phyloP scores from a whole-genome alignment of 2,797 vertebrate species.

The Microctenopoma lineatum region DNA sequence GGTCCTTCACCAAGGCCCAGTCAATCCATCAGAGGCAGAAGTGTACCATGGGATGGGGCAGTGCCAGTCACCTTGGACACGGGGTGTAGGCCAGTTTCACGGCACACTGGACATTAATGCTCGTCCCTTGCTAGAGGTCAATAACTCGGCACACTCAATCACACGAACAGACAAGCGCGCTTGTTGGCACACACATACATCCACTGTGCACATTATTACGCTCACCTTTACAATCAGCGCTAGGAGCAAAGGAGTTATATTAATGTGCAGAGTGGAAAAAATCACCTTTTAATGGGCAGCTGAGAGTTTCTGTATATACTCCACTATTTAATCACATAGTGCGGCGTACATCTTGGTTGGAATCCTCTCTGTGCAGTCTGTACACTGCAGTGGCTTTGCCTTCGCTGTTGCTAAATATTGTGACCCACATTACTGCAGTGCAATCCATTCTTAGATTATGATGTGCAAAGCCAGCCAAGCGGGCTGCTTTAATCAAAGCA shows the following conservation, averaged over 20 bases:
- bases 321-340: constrained; percentile 49
- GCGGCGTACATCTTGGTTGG: constrained; percentile 31
- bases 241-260: constrained; percentile 29
- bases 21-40: constrained; percentile 77
- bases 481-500: constrained; percentile 77
- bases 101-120: constrained; percentile 77
- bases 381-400: constrained; percentile 35
- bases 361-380: constrained; percentile 26
- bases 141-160: constrained; percentile 69
- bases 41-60: constrained; percentile 69
- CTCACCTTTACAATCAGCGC: constrained; percentile 51
- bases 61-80: constrained; percentile 80
- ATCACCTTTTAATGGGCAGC: constrained; percentile 54
- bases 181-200: neutral
- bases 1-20: constrained; percentile 60
- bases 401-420: constrained; percentile 72
- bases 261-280: constrained; percentile 45
- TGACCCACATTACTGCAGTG: constrained; percentile 78
- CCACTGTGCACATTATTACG: constrained; percentile 7
- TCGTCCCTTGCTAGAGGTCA: constrained; percentile 76
- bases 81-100: constrained; percentile 74
- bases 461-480: constrained; percentile 76
- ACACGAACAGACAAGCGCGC: constrained; percentile 39
- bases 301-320: constrained; percentile 40
- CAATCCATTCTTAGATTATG: constrained; percentile 80